These are phyloP conservation scores for Brienomyrus longianalis DNA, from an alignment of 2,113 vertebrate species.

Conservation along the genomic window DNA sequence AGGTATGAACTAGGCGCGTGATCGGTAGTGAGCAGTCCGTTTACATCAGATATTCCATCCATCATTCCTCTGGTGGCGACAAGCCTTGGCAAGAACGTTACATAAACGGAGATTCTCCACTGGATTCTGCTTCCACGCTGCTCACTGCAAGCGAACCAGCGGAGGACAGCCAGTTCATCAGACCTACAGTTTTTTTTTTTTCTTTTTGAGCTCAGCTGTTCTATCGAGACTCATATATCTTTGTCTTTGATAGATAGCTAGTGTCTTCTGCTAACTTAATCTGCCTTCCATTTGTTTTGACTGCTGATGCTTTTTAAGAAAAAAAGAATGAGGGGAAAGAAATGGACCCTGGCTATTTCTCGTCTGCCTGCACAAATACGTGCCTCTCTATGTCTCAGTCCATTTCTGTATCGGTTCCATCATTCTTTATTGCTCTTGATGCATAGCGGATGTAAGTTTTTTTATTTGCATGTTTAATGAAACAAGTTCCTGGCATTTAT, in stretches of 20 bases:
- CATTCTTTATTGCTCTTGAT: background rate
- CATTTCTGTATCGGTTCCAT: background rate
- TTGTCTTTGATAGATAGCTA: conserved; percentile 37
- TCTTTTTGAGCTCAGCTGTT: conserved; percentile 57
- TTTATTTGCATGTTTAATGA: background rate
- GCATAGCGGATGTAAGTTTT: background rate
- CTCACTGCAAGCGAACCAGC: conserved; percentile 27
- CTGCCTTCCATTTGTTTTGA: conserved; percentile 30
- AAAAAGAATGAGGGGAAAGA: background rate
- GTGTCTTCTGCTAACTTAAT: conserved; percentile 47
- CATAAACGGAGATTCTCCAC: conserved; percentile 45
- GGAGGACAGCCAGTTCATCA: conserved; percentile 35
- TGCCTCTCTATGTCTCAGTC: background rate
- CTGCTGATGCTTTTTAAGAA: conserved; percentile 14
- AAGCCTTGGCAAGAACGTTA: conserved; percentile 33
- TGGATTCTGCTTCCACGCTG: conserved; percentile 22
- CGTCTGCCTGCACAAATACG: background rate
- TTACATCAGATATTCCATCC: conserved; percentile 50
- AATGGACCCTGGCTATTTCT: background rate
- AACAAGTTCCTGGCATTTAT: background rate
- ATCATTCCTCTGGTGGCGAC: conserved; percentile 32
- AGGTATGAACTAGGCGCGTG: conserved; percentile 7
- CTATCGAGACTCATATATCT: conserved; percentile 51
- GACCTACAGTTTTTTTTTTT: conserved; percentile 43
- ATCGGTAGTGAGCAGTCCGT: conserved; percentile 16